Percentiles rank a stretch among this genome's conserved stretches.
phyloP scores from a whole-genome alignment of 2,797 vertebrate species.

The Dromococcyx pavoninus region DNA sequence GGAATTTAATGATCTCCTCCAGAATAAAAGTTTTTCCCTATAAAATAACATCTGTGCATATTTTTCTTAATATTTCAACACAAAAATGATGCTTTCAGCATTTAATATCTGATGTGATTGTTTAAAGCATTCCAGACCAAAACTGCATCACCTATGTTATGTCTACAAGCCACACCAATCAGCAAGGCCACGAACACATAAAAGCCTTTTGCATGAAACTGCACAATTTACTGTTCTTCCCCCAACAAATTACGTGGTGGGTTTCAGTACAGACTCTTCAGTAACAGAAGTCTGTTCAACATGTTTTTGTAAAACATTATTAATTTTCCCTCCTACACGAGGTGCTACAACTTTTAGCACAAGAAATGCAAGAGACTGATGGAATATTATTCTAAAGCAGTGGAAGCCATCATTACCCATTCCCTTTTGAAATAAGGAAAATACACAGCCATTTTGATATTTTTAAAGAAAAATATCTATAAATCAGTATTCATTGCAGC shows the following conservation, averaged over 20 bases:
- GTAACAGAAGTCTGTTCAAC: background rate
- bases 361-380: background rate
- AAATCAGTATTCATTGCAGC: constrained; percentile 66
- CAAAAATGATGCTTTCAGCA: background rate
- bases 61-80: background rate
- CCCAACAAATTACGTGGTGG: background rate
- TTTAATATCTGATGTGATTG: background rate
- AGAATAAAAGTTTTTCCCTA: background rate
- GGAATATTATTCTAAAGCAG: background rate
- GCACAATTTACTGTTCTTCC: background rate
- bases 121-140: background rate
- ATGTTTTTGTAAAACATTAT: background rate
- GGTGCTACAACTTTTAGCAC: background rate
- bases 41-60: background rate
- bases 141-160: background rate
- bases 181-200: background rate
- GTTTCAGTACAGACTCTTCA: background rate
- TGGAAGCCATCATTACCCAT: constrained; percentile 26
- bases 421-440: constrained; percentile 37
- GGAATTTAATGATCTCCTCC: background rate
- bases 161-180: background rate
- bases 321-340: background rate
- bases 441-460: constrained; percentile 24
- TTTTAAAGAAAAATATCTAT: constrained; percentile 5
- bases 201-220: background rate